Base-by-base conservation (phyloP, 1,140 invertebrate genomes). In the Plectrocnemia conspersa region DNA sequence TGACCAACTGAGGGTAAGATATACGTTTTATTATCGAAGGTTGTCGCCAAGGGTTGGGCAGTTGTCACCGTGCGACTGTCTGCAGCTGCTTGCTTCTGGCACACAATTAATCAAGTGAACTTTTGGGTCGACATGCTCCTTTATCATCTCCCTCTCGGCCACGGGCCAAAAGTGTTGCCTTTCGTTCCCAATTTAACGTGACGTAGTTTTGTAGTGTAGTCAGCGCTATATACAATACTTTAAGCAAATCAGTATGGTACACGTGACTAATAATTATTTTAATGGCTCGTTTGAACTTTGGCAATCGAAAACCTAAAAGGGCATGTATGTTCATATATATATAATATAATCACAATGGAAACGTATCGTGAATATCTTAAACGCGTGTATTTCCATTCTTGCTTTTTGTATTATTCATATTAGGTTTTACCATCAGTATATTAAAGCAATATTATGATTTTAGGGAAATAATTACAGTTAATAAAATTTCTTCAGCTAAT, bases 21-120 rank as follows among this genome's bases (percentile, higher is more conserved):
- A n/a, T n/a, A n/a, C n/a, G n/a, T n/a, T n/a, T n/a, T n/a, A n/a
- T n/a, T n/a, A n/a, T n/a, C n/a, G n/a, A n/a, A n/a, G 27, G 27
- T 7, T 29, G n/a, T 29, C 6, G 27, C n/a, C n/a, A 7, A 7
- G 15, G 15, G 35, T 16, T 10, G 35, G 35, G 11, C 13, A 7
- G 35, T 16, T 16, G 13, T 16, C n/a, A n/a, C 3, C 24, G 42
- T 45, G 42, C 3, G 42, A 45, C 3, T 22, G 16, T 22, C 5
- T 45, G 42, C 42, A 45, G 42, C 42, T 45, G 42, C 24, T 45
- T 45, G 42, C 42, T 22, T 16, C 42, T 45, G 42, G 42, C 42
- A 45, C 16, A 45, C 42, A 22, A 45, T 45, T 45, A 45, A 45
- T 45, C 42, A 45, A 16, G 3, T 9, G 16, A 45, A 45, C 21